phyloP scores from a whole-genome alignment of 2,888 invertebrate species.

The Mesopsocus fuscifrons region DNA sequence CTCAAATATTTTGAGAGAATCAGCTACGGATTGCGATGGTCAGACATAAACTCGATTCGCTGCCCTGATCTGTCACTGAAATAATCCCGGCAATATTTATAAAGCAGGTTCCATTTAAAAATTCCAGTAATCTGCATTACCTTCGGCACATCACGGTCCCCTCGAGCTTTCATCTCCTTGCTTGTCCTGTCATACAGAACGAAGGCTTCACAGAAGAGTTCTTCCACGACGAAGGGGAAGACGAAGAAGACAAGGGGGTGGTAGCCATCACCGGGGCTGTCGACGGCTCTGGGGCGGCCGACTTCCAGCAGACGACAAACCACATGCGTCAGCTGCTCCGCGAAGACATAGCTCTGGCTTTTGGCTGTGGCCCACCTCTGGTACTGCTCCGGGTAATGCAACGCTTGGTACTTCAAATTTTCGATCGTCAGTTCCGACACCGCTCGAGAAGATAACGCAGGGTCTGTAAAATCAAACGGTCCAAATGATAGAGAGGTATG shows the following conservation, averaged over 20 bases:
- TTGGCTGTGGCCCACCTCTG: neutral
- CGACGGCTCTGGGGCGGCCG: neutral
- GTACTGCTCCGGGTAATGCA: neutral
- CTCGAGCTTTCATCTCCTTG: slow-evolving; percentile 14
- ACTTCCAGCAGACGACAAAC: neutral
- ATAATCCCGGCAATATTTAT: too few relatives aligned
- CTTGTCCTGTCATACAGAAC: slow-evolving; percentile 13
- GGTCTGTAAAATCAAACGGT: too few relatives aligned
- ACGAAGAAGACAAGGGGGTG: neutral
- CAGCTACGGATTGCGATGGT: too few relatives aligned
- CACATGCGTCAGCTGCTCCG: neutral
- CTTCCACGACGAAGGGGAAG: slow-evolving; percentile 11
- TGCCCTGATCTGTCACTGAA: too few relatives aligned
- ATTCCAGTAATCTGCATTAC: too few relatives aligned
- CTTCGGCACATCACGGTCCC: slow-evolving; percentile 13
- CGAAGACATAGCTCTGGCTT: neutral
- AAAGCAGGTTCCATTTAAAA: too few relatives aligned
- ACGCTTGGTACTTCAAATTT: neutral
- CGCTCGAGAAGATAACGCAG: too few relatives aligned
- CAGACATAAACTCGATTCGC: too few relatives aligned
- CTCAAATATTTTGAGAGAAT: too few relatives aligned
- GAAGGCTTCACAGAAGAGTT: slow-evolving; percentile 14
- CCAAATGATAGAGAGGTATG: too few relatives aligned
- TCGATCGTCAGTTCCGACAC: neutral
- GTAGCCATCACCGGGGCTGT: neutral